These are phyloP conservation scores for Spilosoma lubricipeda DNA, from an alignment of 2,888 invertebrate genomes.

Conservation along the genomic window DNA sequence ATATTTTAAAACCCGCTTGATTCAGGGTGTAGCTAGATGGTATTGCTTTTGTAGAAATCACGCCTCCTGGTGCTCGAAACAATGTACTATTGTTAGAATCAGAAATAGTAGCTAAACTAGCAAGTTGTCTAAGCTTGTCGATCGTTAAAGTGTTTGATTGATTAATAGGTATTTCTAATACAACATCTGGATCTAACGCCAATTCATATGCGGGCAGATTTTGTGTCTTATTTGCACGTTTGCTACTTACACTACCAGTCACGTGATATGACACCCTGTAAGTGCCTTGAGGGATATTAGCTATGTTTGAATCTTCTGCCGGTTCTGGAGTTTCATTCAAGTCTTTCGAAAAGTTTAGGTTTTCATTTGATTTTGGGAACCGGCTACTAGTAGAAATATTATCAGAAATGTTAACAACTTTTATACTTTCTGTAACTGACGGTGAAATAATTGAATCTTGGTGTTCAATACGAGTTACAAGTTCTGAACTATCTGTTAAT, in stretches of 20 bases:
- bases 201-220: slow-evolving; percentile 78
- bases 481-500: slow-evolving; percentile 58
- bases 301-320: slow-evolving; percentile 41
- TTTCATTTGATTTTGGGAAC: slow-evolving; percentile 75
- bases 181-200: slow-evolving; percentile 78
- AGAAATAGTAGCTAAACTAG: slow-evolving; percentile 85
- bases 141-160: slow-evolving; percentile 74
- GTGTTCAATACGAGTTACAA: slow-evolving; percentile 55
- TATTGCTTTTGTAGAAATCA: slow-evolving; percentile 87
- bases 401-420: slow-evolving; percentile 51
- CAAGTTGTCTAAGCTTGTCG: slow-evolving; percentile 84
- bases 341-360: slow-evolving; percentile 58
- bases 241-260: slow-evolving; percentile 82
- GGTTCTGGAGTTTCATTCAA: slow-evolving; percentile 44
- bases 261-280: slow-evolving; percentile 82
- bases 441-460: slow-evolving; percentile 55
- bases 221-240: slow-evolving; percentile 80
- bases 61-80: slow-evolving; percentile 79
- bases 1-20: slow-evolving; percentile 88
- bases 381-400: slow-evolving; percentile 63
- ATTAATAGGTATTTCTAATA: slow-evolving; percentile 79
- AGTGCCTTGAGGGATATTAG: slow-evolving; percentile 76
- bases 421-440: slow-evolving; percentile 56
- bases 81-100: slow-evolving; percentile 83
- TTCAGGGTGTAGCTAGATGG: slow-evolving; percentile 87